Evolutionary conservation across 2,888 invertebrate genomes (phyloP).

Genomic region (Microctonus aethiopoides): DNA sequence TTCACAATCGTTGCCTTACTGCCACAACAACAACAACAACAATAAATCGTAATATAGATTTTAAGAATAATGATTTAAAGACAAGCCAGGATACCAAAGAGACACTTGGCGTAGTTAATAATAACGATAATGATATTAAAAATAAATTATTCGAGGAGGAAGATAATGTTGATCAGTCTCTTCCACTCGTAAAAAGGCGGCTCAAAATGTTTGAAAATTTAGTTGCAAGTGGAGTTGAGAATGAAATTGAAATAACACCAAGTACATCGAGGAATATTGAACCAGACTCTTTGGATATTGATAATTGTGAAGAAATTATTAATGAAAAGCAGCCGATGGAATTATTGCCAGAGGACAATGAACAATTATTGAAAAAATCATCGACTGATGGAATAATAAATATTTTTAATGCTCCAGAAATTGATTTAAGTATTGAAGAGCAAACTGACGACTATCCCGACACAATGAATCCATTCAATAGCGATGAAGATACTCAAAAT

Average conservation of each 20-base stretch:
- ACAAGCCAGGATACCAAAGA: slow-evolving; percentile 57
- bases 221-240: not conserved
- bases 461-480: slow-evolving; percentile 86
- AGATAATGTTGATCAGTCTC: slow-evolving; percentile 29
- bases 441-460: slow-evolving; percentile 74
- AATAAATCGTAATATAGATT: slow-evolving; percentile 22
- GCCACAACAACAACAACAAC: too few relatives aligned
- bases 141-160: not conserved
- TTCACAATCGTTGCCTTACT: slow-evolving; percentile 32
- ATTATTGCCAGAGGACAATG: not conserved
- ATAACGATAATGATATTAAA: slow-evolving; percentile 14
- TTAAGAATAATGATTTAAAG: slow-evolving; percentile 31
- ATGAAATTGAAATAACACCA: not conserved
- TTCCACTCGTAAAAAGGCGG: slow-evolving; percentile 57
- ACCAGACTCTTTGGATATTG: slow-evolving; percentile 19
- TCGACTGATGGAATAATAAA: slow-evolving; percentile 29
- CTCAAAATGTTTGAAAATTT: slow-evolving; percentile 53
- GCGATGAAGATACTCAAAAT: slow-evolving; percentile 76
- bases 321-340: not conserved
- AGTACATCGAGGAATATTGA: slow-evolving; percentile 6
- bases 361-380: slow-evolving; percentile 1
- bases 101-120: slow-evolving; percentile 40
- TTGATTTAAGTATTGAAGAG: slow-evolving; percentile 47
- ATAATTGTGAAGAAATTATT: not conserved
- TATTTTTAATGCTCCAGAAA: slow-evolving; percentile 38